Conservation (phyloP, 2,113 vertebrate genomes). For the Zosterops borbonicus region DNA sequence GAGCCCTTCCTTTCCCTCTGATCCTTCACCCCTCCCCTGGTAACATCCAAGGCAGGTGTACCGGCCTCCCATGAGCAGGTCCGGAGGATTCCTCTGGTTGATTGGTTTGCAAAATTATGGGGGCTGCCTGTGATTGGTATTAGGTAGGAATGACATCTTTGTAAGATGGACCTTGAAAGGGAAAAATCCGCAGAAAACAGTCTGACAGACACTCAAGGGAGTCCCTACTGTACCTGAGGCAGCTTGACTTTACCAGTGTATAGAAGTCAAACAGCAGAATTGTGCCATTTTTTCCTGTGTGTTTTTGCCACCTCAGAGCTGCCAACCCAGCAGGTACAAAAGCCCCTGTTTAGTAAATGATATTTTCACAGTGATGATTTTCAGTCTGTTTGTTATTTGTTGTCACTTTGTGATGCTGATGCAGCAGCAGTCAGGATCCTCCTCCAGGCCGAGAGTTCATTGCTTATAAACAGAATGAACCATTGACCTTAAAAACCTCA, state of each 20-base stretch:
- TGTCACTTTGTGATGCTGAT: not conserved
- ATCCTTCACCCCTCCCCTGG: not conserved
- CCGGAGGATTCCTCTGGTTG: not conserved
- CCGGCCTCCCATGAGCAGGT: not conserved
- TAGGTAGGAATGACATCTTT: not conserved
- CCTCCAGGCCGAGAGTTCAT: not conserved
- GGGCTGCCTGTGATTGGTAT: not conserved
- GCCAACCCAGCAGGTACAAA: not conserved
- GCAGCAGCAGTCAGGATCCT: not conserved
- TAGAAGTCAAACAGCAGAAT: not conserved
- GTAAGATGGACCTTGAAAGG: not conserved
- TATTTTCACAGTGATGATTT: not conserved
- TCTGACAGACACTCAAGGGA: not conserved
- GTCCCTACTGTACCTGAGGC: not conserved
- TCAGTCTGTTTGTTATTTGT: not conserved
- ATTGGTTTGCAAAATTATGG: not conserved
- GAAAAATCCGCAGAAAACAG: not conserved
- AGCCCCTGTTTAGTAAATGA: not conserved
- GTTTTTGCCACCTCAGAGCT: not conserved
- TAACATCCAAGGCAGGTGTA: not conserved
- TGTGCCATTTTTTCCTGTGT: not conserved
- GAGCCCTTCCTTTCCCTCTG: not conserved
- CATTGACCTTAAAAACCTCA: constrained; percentile 51
- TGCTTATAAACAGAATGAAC: constrained; percentile 21
- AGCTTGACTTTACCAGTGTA: not conserved